Conservation (phyloP, 2,113 vertebrate species). For the Elanus axillaris region DNA sequence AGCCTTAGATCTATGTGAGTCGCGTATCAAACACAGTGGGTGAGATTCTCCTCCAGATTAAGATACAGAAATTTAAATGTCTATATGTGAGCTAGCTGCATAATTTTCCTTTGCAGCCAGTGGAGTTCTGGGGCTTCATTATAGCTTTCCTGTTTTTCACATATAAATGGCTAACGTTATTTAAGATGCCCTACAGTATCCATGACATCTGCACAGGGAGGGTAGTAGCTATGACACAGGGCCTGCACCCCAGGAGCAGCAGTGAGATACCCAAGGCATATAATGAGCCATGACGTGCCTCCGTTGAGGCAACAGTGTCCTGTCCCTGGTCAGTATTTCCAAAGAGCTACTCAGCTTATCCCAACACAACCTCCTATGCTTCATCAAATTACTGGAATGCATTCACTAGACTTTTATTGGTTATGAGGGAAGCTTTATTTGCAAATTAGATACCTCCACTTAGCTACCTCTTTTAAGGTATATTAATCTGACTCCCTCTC, state of each 20-base stretch:
- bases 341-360: background rate
- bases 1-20: background rate
- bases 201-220: background rate
- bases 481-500: background rate
- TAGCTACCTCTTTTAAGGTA: background rate
- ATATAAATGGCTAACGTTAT: background rate
- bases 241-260: background rate
- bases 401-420: background rate
- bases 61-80: background rate
- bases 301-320: background rate
- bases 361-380: background rate
- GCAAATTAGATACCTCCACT: background rate
- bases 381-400: background rate
- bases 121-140: background rate
- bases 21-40: background rate
- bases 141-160: background rate
- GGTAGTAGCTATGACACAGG: background rate
- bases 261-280: background rate
- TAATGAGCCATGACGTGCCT: accelerated
- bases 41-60: background rate
- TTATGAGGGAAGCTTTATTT: background rate
- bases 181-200: background rate
- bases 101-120: background rate
- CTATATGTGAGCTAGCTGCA: background rate
- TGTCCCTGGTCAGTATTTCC: background rate